Percentiles rank a stretch among this genome's conserved stretches.
Conservation (phyloP, 2,888 invertebrate genomes). For the Drosophila quasianomalipes region DNA sequence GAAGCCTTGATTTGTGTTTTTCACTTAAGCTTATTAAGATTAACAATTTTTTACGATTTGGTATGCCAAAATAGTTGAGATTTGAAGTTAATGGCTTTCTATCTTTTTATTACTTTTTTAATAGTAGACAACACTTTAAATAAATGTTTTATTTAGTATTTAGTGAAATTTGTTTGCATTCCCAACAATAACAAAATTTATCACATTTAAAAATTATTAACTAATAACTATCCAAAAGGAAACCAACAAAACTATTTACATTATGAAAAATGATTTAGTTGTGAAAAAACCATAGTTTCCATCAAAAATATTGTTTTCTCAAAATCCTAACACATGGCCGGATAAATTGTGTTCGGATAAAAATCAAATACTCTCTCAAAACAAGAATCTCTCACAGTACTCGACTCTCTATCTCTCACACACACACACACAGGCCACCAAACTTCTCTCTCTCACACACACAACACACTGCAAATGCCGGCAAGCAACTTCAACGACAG, state of each 20-base stretch:
- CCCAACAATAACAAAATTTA: not conserved
- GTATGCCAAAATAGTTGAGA: not conserved
- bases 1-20: not conserved
- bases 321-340: constrained; percentile 38
- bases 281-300: not conserved
- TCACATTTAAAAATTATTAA: not conserved
- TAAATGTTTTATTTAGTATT: not conserved
- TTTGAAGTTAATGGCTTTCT: not conserved
- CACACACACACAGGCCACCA: constrained; percentile 4
- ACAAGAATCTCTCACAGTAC: constrained; percentile 22
- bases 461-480: constrained; percentile 64
- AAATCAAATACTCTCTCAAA: constrained; percentile 49
- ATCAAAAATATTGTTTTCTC: constrained; percentile 22
- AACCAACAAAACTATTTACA: not conserved
- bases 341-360: constrained; percentile 58
- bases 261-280: not conserved
- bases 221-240: not conserved
- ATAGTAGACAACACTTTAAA: not conserved
- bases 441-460: constrained; percentile 12
- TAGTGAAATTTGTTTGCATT: not conserved
- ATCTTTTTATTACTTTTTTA: not conserved
- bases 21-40: not conserved
- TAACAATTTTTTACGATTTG: not conserved
- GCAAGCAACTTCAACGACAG: constrained; percentile 67
- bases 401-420: constrained; percentile 15